Conservation (phyloP, 2,888 invertebrate genomes). For the Drosophila acutilabella region DNA sequence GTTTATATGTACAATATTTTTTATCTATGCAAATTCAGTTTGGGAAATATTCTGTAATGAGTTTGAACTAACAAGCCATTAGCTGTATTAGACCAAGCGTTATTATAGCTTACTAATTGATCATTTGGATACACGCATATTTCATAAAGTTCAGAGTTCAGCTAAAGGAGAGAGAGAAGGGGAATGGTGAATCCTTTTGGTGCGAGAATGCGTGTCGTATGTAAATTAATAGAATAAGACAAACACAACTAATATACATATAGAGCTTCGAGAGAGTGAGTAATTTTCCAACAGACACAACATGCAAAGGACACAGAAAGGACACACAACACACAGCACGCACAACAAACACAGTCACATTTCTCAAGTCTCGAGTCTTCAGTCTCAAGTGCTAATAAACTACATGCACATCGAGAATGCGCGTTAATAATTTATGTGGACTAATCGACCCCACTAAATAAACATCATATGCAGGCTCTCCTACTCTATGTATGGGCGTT, state of each 20-base stretch:
- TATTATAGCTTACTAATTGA: slow-evolving; percentile 41
- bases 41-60: background rate
- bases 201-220: slow-evolving; percentile 79
- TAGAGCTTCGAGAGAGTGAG: slow-evolving; percentile 27
- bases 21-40: slow-evolving; percentile 42
- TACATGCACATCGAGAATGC: slow-evolving; percentile 69
- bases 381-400: slow-evolving; percentile 80
- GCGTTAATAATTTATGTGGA: slow-evolving; percentile 78
- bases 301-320: slow-evolving; percentile 78
- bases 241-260: slow-evolving; percentile 41
- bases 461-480: slow-evolving; percentile 69
- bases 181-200: slow-evolving; percentile 25
- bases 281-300: slow-evolving; percentile 53
- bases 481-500: slow-evolving; percentile 18
- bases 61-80: slow-evolving; percentile 8
- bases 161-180: background rate
- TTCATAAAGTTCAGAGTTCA: slow-evolving; percentile 46
- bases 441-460: slow-evolving; percentile 65
- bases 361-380: slow-evolving; percentile 37
- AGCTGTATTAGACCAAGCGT: slow-evolving; percentile 19
- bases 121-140: slow-evolving; percentile 58
- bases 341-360: slow-evolving; percentile 23
- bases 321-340: slow-evolving; percentile 50
- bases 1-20: slow-evolving; percentile 13
- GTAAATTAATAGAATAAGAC: slow-evolving; percentile 76